These are phyloP conservation scores for Strix aluco DNA, from an alignment of 2,113 vertebrate species.

Conservation along the genomic window DNA sequence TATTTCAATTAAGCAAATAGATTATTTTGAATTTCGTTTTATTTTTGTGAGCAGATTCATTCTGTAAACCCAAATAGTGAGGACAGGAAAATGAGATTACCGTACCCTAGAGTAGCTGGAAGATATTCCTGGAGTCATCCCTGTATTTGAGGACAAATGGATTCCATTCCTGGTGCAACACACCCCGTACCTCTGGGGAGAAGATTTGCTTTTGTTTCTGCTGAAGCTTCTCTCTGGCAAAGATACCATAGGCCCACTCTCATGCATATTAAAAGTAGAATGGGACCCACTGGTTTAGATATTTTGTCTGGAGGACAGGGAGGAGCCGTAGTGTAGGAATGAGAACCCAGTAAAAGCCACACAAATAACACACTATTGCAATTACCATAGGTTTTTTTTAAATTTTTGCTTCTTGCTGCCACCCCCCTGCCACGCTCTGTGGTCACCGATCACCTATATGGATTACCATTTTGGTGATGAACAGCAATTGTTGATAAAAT, in stretches of 20 bases:
- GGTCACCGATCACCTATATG: neutral
- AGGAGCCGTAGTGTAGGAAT: neutral
- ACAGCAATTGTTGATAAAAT: neutral
- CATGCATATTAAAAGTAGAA: neutral
- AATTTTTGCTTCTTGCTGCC: neutral
- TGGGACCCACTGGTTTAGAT: neutral
- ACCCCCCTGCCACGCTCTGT: rapidly evolving
- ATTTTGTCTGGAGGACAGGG: neutral
- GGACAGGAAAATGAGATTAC: neutral
- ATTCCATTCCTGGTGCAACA: neutral
- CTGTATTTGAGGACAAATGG: neutral
- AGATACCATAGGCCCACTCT: neutral
- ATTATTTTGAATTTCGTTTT: neutral
- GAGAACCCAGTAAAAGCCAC: neutral
- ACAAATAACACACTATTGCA: neutral
- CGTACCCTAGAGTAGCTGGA: neutral
- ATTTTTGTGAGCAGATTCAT: neutral
- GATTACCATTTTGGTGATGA: neutral
- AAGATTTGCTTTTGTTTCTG: neutral
- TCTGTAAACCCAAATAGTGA: neutral
- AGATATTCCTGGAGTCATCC: neutral
- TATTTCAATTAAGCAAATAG: neutral
- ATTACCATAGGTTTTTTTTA: neutral
- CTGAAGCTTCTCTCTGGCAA: neutral
- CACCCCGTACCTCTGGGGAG: neutral